Base-by-base conservation (phyloP, 2,888 invertebrate species). In the Chloroclysta siterata region DNA sequence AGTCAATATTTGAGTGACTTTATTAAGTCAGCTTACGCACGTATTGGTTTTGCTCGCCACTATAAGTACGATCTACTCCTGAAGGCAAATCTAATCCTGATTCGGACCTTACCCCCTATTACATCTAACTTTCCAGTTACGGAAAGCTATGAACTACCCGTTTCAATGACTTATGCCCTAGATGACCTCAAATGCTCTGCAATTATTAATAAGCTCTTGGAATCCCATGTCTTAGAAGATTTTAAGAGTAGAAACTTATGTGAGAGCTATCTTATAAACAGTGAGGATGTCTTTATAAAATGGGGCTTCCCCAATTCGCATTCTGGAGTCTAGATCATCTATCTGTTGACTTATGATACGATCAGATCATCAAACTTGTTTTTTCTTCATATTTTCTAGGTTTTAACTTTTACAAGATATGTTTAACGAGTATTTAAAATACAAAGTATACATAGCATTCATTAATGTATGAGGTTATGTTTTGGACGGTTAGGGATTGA, bases 1-100 rank as follows among this genome's bases (percentile, higher is more conserved):
- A 68, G 61, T 22, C 69, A 74, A 11, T 68, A 70, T 11, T 61
- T 66, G 42, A 28, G 48, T 50, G 57, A 63, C 5, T 4, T 57
- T 22, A 50, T 58, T 11, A 42, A 50, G 42, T 53, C 63, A 13
- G 41, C 53, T 4, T 63, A 50, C 28, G 22, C 53, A 11, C 53
- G 57, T 10, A 63, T 63, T 58, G 44, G 44, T 29, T 53, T 58
- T 17, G 7, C 50, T 36, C 41, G 58, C 2, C 14, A 36, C 4
- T 63, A 63, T 50, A 53, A 53, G 7, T 44, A 22, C 22, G 36
- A 63, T 50, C 6, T 39, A 22, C 53, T 44, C 10, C 6, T 63
- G 33, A 57, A 63, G 53, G 48, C 58, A 8, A 53, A 63, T 28
- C n/a, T 63, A 28, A 50, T 63, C 11, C n/a, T 63, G 28, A 58